A percentile compares a stretch with the other conserved stretches of the same genome.
Conservation (phyloP, 2,113 vertebrate genomes). For the Asarcornis scutulata region DNA sequence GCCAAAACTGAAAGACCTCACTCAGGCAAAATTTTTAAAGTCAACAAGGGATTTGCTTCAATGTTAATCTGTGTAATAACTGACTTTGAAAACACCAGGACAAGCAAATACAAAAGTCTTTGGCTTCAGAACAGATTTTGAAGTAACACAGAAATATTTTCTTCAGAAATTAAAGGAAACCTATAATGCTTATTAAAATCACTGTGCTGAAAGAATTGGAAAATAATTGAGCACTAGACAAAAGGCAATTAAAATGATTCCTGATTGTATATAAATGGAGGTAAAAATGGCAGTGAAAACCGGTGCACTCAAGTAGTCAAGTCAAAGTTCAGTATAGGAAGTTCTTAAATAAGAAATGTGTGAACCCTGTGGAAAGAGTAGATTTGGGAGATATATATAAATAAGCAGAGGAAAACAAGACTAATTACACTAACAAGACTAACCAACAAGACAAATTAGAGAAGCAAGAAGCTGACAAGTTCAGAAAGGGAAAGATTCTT, state of each 20-base stretch:
- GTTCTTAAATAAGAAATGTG: neutral
- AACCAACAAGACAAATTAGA: neutral
- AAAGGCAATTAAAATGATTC: slow-evolving; percentile 6
- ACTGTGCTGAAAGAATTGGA: neutral
- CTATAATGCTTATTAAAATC: neutral
- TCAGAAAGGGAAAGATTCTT: neutral
- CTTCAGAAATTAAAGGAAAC: slow-evolving; percentile 13
- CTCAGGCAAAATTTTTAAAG: slow-evolving; percentile 10
- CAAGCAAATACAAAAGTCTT: neutral
- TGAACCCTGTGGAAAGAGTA: neutral
- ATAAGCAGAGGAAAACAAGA: neutral
- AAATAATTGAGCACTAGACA: neutral
- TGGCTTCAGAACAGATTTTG: slow-evolving; percentile 25
- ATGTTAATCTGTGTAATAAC: slow-evolving; percentile 20
- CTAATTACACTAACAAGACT: neutral
- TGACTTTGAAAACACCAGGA: slow-evolving; percentile 22
- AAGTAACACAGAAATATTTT: slow-evolving; percentile 14
- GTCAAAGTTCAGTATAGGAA: neutral
- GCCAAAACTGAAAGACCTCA: slow-evolving; percentile 32
- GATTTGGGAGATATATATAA: neutral
- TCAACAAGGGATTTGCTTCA: slow-evolving; percentile 25
- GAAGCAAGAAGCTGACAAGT: neutral
- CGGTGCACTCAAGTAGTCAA: neutral
- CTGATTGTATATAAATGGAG: neutral
- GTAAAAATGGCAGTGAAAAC: neutral